A percentile compares a stretch with the other conserved stretches of the same genome.
Evolutionary conservation across 2,888 invertebrate species (phyloP).

Genomic region (Troglohyphantes excavatus): DNA sequence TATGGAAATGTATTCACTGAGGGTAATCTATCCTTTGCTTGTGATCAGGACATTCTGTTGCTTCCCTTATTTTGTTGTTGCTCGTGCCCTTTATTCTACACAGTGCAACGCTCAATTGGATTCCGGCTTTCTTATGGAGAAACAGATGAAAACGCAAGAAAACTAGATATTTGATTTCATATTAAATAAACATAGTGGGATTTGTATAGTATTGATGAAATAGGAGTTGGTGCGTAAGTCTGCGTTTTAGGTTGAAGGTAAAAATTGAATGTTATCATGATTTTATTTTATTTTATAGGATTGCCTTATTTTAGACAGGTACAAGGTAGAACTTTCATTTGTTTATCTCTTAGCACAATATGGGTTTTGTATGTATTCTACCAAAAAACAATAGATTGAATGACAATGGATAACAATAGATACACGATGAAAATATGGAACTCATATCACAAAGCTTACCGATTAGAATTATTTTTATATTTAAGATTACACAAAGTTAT

Average conservation of each 20-base stretch:
- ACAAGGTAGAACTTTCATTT: too few relatives aligned
- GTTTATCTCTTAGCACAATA: too few relatives aligned
- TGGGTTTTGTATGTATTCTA: too few relatives aligned
- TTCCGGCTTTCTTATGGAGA: constrained; percentile 22
- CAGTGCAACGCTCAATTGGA: constrained; percentile 47
- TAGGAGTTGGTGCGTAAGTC: background rate
- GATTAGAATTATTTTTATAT: too few relatives aligned
- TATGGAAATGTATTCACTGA: constrained; percentile 66
- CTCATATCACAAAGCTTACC: too few relatives aligned
- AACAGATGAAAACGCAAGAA: constrained; percentile 16
- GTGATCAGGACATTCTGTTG: constrained; percentile 56
- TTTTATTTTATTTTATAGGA: too few relatives aligned
- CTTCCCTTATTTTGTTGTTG: constrained; percentile 30
- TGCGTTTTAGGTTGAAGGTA: background rate
- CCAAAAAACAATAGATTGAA: too few relatives aligned
- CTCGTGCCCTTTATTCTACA: constrained; percentile 16
- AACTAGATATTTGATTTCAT: constrained; percentile 42
- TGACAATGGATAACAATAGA: too few relatives aligned
- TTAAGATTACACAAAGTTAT: too few relatives aligned
- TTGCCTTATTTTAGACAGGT: background rate
- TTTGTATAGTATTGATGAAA: background rate
- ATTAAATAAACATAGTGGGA: constrained; percentile 21
- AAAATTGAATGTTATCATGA: background rate
- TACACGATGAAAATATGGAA: too few relatives aligned
- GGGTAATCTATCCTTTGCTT: constrained; percentile 63